These are phyloP conservation scores for Coenobita brevimanus DNA, from an alignment of 1,140 invertebrate species.

Conservation along the genomic window DNA sequence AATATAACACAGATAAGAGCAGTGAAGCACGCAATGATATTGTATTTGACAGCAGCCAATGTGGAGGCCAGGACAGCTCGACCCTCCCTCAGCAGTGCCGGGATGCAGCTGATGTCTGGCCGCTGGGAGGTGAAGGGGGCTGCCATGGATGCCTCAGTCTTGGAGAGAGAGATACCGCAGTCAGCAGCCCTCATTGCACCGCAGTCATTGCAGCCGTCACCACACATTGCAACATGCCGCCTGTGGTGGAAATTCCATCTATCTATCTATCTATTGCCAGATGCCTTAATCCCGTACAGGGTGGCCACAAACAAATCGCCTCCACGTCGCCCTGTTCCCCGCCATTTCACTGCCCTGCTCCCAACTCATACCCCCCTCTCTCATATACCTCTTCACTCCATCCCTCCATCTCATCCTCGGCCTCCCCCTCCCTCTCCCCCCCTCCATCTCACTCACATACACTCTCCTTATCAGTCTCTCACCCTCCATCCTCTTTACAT, in stretches of 20 bases:
- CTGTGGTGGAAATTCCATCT: conserved; percentile 50
- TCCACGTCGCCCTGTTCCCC: too few relatives aligned
- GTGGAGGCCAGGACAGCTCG: conserved; percentile 77
- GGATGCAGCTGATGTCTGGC: conserved; percentile 77
- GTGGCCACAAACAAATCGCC: too few relatives aligned
- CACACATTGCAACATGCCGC: conserved; percentile 78
- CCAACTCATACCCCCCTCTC: too few relatives aligned
- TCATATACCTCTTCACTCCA: too few relatives aligned
- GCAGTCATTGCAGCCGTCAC: conserved; percentile 80
- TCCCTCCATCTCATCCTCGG: too few relatives aligned
- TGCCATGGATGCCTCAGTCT: conserved; percentile 78
- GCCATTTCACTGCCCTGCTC: too few relatives aligned
- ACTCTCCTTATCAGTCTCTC: too few relatives aligned
- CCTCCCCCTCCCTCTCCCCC: too few relatives aligned
- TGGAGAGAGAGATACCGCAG: conserved; percentile 76
- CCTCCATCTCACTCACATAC: too few relatives aligned
- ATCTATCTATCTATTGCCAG: too few relatives aligned
- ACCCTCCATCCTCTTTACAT: too few relatives aligned
- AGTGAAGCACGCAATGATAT: conserved; percentile 78
- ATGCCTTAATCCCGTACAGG: too few relatives aligned
- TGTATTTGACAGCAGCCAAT: conserved; percentile 79
- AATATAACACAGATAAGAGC: conserved; percentile 76
- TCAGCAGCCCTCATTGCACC: conserved; percentile 77
- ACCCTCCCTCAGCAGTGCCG: conserved; percentile 76
- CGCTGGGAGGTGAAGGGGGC: conserved; percentile 78